Conservation (phyloP, 2,888 invertebrate species). For the Drosophila limbata region DNA sequence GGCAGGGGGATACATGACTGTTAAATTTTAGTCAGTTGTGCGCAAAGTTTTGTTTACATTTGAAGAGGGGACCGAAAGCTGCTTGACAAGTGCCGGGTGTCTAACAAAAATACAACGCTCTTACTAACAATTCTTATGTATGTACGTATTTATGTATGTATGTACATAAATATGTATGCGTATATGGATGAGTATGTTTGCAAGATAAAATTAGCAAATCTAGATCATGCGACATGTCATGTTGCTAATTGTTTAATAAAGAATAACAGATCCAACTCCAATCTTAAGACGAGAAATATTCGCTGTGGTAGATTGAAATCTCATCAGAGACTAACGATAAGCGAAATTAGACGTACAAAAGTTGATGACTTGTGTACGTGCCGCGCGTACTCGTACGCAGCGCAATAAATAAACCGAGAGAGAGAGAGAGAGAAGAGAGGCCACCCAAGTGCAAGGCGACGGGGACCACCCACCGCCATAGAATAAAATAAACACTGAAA, state of each 20-base stretch:
- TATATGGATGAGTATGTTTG: background rate
- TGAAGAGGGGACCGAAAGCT: slow-evolving; percentile 6
- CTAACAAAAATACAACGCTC: slow-evolving; percentile 9
- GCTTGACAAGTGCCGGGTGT: slow-evolving; percentile 17
- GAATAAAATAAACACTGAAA: slow-evolving; percentile 18
- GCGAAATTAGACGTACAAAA: slow-evolving; percentile 30
- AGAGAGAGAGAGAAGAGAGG: slow-evolving; percentile 2
- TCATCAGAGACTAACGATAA: slow-evolving; percentile 52
- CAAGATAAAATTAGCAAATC: slow-evolving; percentile 24
- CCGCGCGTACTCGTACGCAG: slow-evolving; percentile 63
- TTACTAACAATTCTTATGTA: slow-evolving; percentile 1
- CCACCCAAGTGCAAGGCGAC: slow-evolving; percentile 50
- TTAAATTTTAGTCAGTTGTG: slow-evolving; percentile 21
- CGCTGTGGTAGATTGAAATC: slow-evolving; percentile 29
- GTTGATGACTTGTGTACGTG: slow-evolving; percentile 49
- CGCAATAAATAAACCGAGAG: slow-evolving; percentile 21
- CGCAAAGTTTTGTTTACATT: slow-evolving; percentile 31
- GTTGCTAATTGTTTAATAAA: slow-evolving; percentile 65
- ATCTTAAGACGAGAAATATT: slow-evolving; percentile 17
- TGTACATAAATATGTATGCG: background rate
- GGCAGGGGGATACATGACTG: slow-evolving; percentile 4
- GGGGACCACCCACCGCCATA: slow-evolving; percentile 52
- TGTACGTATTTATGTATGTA: background rate
- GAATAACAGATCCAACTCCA: slow-evolving; percentile 46
- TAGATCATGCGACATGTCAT: slow-evolving; percentile 42